phyloP scores from a whole-genome alignment of 2,113 vertebrate species.

The Prionailurus viverrinus region DNA sequence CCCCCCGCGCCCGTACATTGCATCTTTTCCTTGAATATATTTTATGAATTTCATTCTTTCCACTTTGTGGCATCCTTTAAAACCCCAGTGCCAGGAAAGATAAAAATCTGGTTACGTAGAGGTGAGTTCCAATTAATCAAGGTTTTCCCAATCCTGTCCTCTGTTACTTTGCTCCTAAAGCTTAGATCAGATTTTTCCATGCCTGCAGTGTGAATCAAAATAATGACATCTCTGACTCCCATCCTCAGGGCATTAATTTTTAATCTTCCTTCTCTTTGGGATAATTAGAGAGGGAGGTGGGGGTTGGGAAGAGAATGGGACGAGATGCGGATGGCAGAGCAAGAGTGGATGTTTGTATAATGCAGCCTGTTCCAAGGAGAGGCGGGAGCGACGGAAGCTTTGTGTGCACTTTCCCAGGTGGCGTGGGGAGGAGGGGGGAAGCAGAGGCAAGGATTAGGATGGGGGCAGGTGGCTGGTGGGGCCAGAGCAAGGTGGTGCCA shows the following conservation, averaged over 20 bases:
- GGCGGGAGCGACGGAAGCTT: not conserved
- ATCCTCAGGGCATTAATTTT: constrained; percentile 80
- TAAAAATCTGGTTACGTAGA: constrained; percentile 20
- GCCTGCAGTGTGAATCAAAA: constrained; percentile 74
- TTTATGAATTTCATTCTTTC: constrained; percentile 29
- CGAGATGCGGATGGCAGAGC: constrained; percentile 7
- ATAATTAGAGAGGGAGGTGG: constrained; percentile 72
- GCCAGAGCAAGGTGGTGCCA: not conserved
- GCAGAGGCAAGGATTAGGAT: not conserved
- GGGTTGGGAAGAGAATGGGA: constrained; percentile 63
- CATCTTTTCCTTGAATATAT: not conserved
- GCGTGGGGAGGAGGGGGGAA: not conserved
- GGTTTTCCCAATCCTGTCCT: constrained; percentile 34
- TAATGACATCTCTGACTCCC: constrained; percentile 73
- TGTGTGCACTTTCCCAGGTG: not conserved
- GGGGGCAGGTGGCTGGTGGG: not conserved
- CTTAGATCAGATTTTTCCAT: constrained; percentile 65
- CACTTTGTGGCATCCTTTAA: not conserved
- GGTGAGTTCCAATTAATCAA: constrained; percentile 61
- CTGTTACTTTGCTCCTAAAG: not conserved
- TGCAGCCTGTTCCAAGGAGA: not conserved
- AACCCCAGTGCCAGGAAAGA: not conserved
- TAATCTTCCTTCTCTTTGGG: constrained; percentile 78
- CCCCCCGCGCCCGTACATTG: not conserved
- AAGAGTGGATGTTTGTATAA: not conserved